These are phyloP conservation scores for Amazona vittata DNA, from an alignment of 2,113 vertebrate genomes.

Conservation along the genomic window DNA sequence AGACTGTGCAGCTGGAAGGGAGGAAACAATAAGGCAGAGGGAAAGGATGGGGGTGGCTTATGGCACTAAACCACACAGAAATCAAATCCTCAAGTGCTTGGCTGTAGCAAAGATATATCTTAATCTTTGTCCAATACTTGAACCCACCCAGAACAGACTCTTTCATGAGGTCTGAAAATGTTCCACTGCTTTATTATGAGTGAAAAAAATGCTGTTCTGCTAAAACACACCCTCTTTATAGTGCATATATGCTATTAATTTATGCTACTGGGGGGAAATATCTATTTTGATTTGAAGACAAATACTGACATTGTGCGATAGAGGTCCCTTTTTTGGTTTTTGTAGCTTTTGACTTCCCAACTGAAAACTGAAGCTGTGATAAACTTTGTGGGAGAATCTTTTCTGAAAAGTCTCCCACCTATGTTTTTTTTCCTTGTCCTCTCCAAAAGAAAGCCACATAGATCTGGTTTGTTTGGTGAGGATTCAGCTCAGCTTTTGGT, in stretches of 20 bases:
- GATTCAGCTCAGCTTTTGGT: neutral
- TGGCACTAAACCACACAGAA: neutral
- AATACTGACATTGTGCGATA: neutral
- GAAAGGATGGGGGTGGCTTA: neutral
- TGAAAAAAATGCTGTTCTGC: neutral
- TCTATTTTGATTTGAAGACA: neutral
- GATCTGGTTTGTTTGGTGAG: neutral
- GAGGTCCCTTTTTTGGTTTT: neutral
- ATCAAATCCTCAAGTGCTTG: neutral
- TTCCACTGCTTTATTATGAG: neutral
- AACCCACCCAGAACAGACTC: neutral
- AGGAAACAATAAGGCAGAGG: accelerated
- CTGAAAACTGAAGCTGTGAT: neutral
- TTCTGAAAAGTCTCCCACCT: neutral
- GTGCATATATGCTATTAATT: neutral
- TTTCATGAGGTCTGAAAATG: neutral
- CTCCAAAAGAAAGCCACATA: neutral
- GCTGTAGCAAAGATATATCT: neutral
- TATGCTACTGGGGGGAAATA: neutral
- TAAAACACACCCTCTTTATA: neutral
- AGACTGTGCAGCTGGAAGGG: neutral
- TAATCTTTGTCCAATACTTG: neutral
- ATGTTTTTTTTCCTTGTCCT: neutral
- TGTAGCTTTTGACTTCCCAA: neutral
- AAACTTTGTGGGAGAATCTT: neutral